phyloP scores from a whole-genome alignment of 1,140 invertebrate species.

The Aphelinus certus region DNA sequence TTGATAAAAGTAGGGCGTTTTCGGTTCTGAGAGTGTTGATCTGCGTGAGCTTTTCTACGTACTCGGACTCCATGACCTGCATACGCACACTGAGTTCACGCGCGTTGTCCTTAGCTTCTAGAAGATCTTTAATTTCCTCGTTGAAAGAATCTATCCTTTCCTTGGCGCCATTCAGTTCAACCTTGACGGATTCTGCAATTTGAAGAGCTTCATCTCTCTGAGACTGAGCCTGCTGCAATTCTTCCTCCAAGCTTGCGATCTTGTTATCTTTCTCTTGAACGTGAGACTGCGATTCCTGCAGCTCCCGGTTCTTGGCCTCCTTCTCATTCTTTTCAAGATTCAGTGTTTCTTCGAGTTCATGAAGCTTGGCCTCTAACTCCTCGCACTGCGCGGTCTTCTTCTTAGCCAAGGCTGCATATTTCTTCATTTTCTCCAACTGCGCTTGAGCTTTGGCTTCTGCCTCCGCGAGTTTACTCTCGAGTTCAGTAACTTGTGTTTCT shows the following conservation, averaged over 20 bases:
- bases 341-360: constrained; percentile 54
- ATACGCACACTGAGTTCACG: constrained; percentile 59
- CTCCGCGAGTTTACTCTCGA: constrained; percentile 51
- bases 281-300: constrained; percentile 47
- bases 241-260: constrained; percentile 50
- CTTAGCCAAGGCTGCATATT: constrained; percentile 78
- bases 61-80: constrained; percentile 63
- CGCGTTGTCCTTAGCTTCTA: constrained; percentile 55
- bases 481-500: constrained; percentile 48
- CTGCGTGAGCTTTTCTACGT: constrained; percentile 55
- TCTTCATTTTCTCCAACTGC: constrained; percentile 78
- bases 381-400: constrained; percentile 73
- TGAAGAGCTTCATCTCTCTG: constrained; percentile 37
- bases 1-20: constrained; percentile 56
- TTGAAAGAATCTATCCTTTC: constrained; percentile 48
- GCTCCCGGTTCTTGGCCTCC: constrained; percentile 50
- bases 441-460: constrained; percentile 47
- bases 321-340: constrained; percentile 56
- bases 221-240: constrained; percentile 29
- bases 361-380: constrained; percentile 70
- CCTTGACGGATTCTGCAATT: constrained; percentile 41
- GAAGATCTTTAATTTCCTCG: constrained; percentile 47
- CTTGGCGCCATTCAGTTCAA: constrained; percentile 45
- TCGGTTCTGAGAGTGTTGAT: constrained; percentile 57
- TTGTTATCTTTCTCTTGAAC: constrained; percentile 52